Evolutionary conservation across 2,888 invertebrate species (phyloP).

Genomic region (Limnephilus rhombicus): DNA sequence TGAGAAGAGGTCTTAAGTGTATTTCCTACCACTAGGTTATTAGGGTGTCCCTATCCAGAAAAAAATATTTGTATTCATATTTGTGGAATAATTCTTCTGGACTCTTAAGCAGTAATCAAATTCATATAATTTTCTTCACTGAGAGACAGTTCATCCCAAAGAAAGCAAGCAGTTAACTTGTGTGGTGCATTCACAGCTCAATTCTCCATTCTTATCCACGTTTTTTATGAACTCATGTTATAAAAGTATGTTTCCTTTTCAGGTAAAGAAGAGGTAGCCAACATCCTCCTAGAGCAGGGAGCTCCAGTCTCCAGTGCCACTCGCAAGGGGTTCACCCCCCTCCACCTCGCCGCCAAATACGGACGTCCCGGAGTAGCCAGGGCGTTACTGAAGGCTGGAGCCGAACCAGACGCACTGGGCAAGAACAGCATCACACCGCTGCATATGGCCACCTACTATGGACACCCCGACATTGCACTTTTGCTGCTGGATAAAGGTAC

Average conservation of each 20-base stretch:
- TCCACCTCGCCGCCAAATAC: slow-evolving; percentile 98
- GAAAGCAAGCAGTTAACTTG: too few relatives aligned
- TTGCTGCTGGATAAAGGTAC: slow-evolving; percentile 91
- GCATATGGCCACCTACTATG: slow-evolving; percentile 98
- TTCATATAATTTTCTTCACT: too few relatives aligned
- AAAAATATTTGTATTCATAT: too few relatives aligned
- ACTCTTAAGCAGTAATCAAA: too few relatives aligned
- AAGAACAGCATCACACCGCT: slow-evolving; percentile 97
- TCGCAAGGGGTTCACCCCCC: slow-evolving; percentile 97
- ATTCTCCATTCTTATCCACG: not conserved
- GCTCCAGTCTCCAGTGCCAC: slow-evolving; percentile 95
- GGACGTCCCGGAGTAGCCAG: slow-evolving; percentile 95
- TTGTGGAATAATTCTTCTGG: too few relatives aligned
- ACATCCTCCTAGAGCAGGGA: slow-evolving; percentile 92
- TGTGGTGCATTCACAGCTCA: too few relatives aligned
- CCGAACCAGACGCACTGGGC: slow-evolving; percentile 93
- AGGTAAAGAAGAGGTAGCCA: slow-evolving; percentile 92
- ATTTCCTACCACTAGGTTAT: too few relatives aligned
- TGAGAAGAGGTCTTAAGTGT: too few relatives aligned
- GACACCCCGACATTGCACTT: slow-evolving; percentile 93
- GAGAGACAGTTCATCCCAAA: too few relatives aligned
- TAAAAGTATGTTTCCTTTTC: not conserved
- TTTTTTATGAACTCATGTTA: not conserved
- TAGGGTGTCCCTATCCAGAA: too few relatives aligned
- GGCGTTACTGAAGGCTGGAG: slow-evolving; percentile 91